Conservation (phyloP, 1,140 invertebrate species). For the Paralvinella palmiformis region DNA sequence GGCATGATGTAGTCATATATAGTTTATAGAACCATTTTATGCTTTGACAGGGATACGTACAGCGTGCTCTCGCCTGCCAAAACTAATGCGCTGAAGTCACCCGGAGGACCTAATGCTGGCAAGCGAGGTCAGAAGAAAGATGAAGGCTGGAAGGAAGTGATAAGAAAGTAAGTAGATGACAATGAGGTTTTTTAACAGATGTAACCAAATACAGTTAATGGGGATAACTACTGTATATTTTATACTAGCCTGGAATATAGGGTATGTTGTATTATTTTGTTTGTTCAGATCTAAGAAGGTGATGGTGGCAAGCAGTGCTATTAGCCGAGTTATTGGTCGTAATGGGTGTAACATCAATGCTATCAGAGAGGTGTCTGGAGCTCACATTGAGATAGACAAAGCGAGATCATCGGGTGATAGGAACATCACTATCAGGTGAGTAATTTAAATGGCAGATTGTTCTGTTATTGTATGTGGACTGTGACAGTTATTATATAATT, state of each 20-base stretch:
- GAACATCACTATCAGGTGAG: slow-evolving; percentile 88
- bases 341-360: slow-evolving; percentile 96
- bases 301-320: slow-evolving; percentile 81
- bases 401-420: slow-evolving; percentile 88
- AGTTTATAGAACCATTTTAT: no score
- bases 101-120: slow-evolving; percentile 55
- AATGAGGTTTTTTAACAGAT: no score
- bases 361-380: slow-evolving; percentile 86
- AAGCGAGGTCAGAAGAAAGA: slow-evolving; percentile 72
- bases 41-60: neutral
- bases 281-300: slow-evolving; percentile 36
- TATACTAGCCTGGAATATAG: no score
- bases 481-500: neutral
- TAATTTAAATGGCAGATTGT: slow-evolving; percentile 16
- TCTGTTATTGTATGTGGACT: neutral
- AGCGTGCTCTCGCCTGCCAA: neutral
- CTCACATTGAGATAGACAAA: slow-evolving; percentile 96
- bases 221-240: no score
- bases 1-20: no score
- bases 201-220: no score
- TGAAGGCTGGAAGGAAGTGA: slow-evolving; percentile 96
- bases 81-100: slow-evolving; percentile 4
- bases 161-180: slow-evolving; percentile 61
- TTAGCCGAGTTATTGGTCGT: slow-evolving; percentile 90
- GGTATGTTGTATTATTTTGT: slow-evolving; percentile 13